Percentiles rank a stretch among this genome's conserved stretches.
phyloP scores from a whole-genome alignment of 2,888 invertebrate species.

The Petrolisthes cinctipes region DNA sequence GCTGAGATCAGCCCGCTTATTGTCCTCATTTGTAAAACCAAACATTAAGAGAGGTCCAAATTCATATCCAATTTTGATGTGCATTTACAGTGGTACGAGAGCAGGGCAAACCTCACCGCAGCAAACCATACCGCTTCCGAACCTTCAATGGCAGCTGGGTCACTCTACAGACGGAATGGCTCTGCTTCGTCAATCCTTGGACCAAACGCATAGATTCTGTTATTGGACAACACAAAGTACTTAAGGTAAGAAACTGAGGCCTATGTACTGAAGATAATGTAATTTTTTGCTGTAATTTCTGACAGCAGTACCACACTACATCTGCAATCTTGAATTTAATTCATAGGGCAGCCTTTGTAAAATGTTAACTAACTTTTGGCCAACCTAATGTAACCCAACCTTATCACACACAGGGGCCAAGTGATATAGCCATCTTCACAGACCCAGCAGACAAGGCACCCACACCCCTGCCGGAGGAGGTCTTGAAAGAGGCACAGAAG shows the following conservation, averaged over 20 bases:
- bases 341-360: neutral
- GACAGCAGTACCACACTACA: no score
- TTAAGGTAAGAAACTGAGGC: constrained; percentile 75
- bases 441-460: constrained; percentile 69
- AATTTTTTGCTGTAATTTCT: neutral
- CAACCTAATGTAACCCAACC: neutral
- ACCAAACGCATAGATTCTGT: constrained; percentile 89
- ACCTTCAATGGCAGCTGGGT: constrained; percentile 87
- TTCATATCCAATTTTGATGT: no score
- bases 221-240: constrained; percentile 84
- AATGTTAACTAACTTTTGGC: neutral
- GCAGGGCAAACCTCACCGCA: constrained; percentile 79
- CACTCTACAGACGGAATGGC: constrained; percentile 92
- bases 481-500: constrained; percentile 75
- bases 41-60: neutral
- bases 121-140: constrained; percentile 83
- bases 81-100: constrained; percentile 77
- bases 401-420: constrained; percentile 73
- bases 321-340: neutral
- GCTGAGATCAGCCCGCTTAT: neutral
- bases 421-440: constrained; percentile 82
- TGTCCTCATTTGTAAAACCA: neutral
- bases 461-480: constrained; percentile 75
- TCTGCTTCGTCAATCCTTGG: constrained; percentile 94
- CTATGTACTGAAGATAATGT: neutral